Percentiles rank a stretch among this genome's conserved stretches.
Conservation (phyloP, 2,888 invertebrate genomes). For the Ceraclea dissimilis region DNA sequence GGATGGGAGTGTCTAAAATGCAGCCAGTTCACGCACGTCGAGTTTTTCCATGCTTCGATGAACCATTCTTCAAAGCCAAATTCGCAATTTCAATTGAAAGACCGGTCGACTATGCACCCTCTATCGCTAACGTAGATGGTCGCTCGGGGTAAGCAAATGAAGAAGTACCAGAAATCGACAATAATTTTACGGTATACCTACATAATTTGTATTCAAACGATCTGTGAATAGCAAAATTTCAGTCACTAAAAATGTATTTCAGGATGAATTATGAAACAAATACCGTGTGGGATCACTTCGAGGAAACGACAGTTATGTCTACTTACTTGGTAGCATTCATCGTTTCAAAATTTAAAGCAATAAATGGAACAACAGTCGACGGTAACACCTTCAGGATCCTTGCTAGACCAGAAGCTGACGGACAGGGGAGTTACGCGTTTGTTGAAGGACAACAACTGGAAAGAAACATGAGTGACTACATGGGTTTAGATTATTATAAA, state of each 20-base stretch:
- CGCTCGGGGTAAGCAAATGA: no score
- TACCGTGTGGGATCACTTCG: neutral
- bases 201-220: no score
- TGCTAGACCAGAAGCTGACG: conserved; percentile 40
- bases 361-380: neutral
- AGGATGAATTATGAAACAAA: no score
- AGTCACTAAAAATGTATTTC: no score
- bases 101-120: neutral
- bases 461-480: conserved; percentile 48
- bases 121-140: neutral
- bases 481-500: conserved; percentile 42
- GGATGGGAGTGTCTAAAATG: conserved; percentile 74
- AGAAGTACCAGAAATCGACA: no score
- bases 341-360: conserved; percentile 61
- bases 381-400: conserved; percentile 31
- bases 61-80: conserved; percentile 73
- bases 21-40: conserved; percentile 70
- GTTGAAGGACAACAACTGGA: conserved; percentile 40
- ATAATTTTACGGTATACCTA: no score
- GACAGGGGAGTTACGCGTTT: conserved; percentile 40
- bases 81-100: conserved; percentile 40
- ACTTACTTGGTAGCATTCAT: conserved; percentile 81
- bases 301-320: conserved; percentile 61
- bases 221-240: no score
- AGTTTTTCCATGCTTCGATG: conserved; percentile 85